Evolutionary conservation across 2,113 vertebrate species (phyloP).

Genomic region (Patagioenas fasciata): DNA sequence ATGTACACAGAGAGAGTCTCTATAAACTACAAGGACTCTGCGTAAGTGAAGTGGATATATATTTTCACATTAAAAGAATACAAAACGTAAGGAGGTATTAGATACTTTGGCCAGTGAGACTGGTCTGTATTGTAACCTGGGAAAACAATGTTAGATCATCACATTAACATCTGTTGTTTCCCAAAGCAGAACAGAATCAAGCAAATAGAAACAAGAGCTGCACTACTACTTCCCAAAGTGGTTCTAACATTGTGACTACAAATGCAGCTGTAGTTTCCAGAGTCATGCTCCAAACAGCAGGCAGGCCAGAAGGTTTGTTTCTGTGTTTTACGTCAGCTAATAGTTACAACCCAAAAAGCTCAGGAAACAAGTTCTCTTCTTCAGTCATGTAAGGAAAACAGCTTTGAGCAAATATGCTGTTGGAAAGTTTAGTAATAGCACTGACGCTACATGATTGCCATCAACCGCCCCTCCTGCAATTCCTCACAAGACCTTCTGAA

Average conservation of each 20-base stretch:
- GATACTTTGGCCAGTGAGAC: not conserved
- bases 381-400: not conserved
- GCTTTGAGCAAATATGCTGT: not conserved
- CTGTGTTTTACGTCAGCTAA: not conserved
- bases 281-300: not conserved
- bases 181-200: not conserved
- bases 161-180: fast-evolving
- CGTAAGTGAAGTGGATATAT: not conserved
- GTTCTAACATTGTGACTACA: not conserved
- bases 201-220: not conserved
- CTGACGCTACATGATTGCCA: not conserved
- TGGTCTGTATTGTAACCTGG: not conserved
- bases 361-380: not conserved
- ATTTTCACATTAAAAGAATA: not conserved
- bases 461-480: not conserved
- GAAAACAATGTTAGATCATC: fast-evolving
- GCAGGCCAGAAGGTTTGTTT: not conserved
- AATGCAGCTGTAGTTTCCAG: not conserved
- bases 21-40: not conserved
- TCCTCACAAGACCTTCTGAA: not conserved
- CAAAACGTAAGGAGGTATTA: not conserved
- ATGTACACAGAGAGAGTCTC: not conserved
- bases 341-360: not conserved
- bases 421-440: not conserved
- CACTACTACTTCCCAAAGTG: not conserved